These are phyloP conservation scores for Diplodus puntazzo DNA, from an alignment of 2,797 vertebrate species.

Conservation along the genomic window DNA sequence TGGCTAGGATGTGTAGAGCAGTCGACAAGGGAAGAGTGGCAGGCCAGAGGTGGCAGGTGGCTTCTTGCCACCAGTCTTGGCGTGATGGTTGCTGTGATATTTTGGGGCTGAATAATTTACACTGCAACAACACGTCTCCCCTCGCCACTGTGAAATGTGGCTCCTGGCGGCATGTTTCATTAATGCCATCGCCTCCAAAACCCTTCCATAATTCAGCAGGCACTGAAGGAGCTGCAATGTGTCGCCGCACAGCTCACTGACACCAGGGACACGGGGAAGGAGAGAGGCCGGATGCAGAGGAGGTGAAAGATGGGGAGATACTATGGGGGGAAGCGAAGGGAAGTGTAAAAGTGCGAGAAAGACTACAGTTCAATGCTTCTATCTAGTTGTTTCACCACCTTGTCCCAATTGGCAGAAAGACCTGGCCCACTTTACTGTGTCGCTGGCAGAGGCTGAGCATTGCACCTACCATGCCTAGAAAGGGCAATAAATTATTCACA, in stretches of 20 bases:
- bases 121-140: slow-evolving; percentile 78
- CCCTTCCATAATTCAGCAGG: slow-evolving; percentile 90
- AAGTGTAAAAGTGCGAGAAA: slow-evolving; percentile 83
- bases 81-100: slow-evolving; percentile 84
- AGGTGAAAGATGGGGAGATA: slow-evolving; percentile 62
- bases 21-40: slow-evolving; percentile 46
- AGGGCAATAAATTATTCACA: slow-evolving; percentile 88
- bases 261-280: slow-evolving; percentile 72
- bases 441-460: slow-evolving; percentile 76
- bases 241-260: slow-evolving; percentile 83
- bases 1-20: slow-evolving; percentile 34
- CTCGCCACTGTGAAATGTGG: slow-evolving; percentile 79
- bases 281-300: slow-evolving; percentile 78
- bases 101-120: slow-evolving; percentile 86
- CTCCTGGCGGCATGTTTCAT: slow-evolving; percentile 91
- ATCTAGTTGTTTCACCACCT: slow-evolving; percentile 81
- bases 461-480: slow-evolving; percentile 81
- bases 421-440: slow-evolving; percentile 79
- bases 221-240: slow-evolving; percentile 86
- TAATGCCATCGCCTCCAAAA: slow-evolving; percentile 87
- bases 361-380: slow-evolving; percentile 86
- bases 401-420: slow-evolving; percentile 84
- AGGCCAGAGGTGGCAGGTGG: slow-evolving; percentile 79
- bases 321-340: slow-evolving; percentile 31
- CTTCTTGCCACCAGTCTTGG: slow-evolving; percentile 73